Evolutionary conservation across 2,113 vertebrate species (phyloP).

Genomic region (Rhea pennata): DNA sequence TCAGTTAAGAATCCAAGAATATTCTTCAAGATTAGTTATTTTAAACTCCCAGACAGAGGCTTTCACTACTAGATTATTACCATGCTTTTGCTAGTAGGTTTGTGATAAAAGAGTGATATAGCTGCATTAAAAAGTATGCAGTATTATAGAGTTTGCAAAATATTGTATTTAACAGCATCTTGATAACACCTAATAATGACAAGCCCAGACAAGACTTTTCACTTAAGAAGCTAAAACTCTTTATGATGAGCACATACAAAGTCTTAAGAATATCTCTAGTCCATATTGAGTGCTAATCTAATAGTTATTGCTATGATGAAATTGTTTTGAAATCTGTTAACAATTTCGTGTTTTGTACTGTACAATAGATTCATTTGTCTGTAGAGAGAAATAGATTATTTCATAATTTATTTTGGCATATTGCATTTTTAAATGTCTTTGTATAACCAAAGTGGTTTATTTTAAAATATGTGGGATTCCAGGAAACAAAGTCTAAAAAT

Average conservation of each 20-base stretch:
- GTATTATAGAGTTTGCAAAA: neutral
- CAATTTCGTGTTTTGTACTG: slow-evolving; percentile 32
- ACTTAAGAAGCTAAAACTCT: neutral
- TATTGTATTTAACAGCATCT: neutral
- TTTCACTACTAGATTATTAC: neutral
- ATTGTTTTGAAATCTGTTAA: neutral
- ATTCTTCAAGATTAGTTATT: neutral
- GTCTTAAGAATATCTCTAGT: neutral
- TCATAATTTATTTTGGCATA: slow-evolving; percentile 49
- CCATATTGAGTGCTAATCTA: slow-evolving; percentile 21
- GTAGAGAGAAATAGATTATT: slow-evolving; percentile 22
- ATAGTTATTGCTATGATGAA: slow-evolving; percentile 31
- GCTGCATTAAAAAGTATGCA: neutral
- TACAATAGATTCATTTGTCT: slow-evolving; percentile 28
- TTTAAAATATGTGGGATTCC: neutral
- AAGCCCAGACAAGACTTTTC: neutral
- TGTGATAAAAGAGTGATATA: neutral
- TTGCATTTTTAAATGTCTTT: slow-evolving; percentile 16
- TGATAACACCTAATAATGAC: neutral
- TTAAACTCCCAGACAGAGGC: neutral
- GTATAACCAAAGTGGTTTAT: neutral
- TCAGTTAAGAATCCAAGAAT: neutral
- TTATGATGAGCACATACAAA: neutral
- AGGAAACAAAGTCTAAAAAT: neutral
- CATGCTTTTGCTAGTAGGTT: neutral